phyloP scores from a whole-genome alignment of 2,797 vertebrate species.

The Brachyalestes nurse region DNA sequence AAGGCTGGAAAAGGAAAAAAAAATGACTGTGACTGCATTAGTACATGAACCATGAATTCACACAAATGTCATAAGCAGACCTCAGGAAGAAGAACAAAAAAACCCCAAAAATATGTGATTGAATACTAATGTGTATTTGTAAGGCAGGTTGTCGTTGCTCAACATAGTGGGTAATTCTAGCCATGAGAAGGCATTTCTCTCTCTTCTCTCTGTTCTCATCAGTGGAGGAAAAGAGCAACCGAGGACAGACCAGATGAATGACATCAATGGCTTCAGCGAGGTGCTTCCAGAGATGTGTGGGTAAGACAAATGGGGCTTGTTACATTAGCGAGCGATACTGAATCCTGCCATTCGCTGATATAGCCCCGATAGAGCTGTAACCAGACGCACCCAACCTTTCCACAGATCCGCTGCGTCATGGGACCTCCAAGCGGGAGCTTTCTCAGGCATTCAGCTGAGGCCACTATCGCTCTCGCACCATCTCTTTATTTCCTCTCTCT shows the following conservation, averaged over 20 bases:
- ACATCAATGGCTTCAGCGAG: conserved; percentile 77
- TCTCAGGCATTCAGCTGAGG: conserved; percentile 57
- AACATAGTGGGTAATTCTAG: conserved; percentile 54
- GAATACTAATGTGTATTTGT: conserved; percentile 26
- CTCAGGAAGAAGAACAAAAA: no score
- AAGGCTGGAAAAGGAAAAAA: background rate
- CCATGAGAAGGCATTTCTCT: conserved; percentile 61
- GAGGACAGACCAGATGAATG: conserved; percentile 82
- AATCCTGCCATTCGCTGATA: conserved; percentile 79
- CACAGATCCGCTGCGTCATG: conserved; percentile 73
- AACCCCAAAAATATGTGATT: background rate
- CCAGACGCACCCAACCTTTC: conserved; percentile 79
- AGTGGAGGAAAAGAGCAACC: conserved; percentile 72
- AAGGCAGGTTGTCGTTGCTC: conserved; percentile 42
- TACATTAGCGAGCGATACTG: conserved; percentile 79
- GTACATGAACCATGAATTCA: background rate
- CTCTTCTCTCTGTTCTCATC: conserved; percentile 50
- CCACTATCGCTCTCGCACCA: conserved; percentile 24
- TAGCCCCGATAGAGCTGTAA: conserved; percentile 81
- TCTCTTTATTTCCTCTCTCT: conserved; percentile 15
- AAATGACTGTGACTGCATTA: background rate
- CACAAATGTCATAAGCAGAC: background rate
- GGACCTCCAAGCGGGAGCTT: conserved; percentile 58
- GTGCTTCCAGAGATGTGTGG: conserved; percentile 79
- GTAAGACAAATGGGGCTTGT: conserved; percentile 84